Percentiles rank a stretch among this genome's conserved stretches.
Conservation (phyloP, 2,797 vertebrate species). For the Microctenopoma steveboyesi region DNA sequence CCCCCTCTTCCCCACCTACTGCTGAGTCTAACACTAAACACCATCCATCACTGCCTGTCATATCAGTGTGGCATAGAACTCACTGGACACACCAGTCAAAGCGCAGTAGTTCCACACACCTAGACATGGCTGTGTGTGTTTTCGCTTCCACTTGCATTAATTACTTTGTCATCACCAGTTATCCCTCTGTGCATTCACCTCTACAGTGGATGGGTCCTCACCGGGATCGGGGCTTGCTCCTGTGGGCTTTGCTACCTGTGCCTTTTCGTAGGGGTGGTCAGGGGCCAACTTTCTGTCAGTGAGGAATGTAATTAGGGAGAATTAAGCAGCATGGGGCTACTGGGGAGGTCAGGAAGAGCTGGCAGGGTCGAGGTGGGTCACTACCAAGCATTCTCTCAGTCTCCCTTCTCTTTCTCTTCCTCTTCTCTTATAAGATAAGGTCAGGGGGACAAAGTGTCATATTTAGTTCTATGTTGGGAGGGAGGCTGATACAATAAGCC, state of each 20-base stretch:
- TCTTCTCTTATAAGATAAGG: constrained; percentile 63
- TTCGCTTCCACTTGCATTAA: constrained; percentile 70
- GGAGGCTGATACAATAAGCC: constrained; percentile 61
- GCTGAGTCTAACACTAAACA: constrained; percentile 61
- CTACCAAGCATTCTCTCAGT: constrained; percentile 79
- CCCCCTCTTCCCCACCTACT: constrained; percentile 56
- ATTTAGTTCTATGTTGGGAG: constrained; percentile 69
- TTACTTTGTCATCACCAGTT: constrained; percentile 80
- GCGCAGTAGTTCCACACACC: constrained; percentile 46
- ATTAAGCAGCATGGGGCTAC: constrained; percentile 89
- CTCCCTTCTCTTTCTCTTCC: constrained; percentile 48
- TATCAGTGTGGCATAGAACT: constrained; percentile 54
- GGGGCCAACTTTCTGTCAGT: constrained; percentile 94
- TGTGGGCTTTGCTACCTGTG: constrained; percentile 69
- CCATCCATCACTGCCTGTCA: constrained; percentile 75
- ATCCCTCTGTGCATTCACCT: constrained; percentile 48
- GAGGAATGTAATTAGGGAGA: constrained; percentile 96
- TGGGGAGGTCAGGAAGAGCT: constrained; percentile 87
- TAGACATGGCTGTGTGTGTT: constrained; percentile 31
- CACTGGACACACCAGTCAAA: constrained; percentile 53
- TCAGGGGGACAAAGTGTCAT: constrained; percentile 82
- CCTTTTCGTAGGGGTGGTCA: constrained; percentile 69
- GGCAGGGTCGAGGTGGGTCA: constrained; percentile 87
- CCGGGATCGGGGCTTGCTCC: constrained; percentile 28
- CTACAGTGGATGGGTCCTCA: constrained; percentile 62